Conservation (phyloP, 2,888 invertebrate species). For the Nesidiocoris tenuis region DNA sequence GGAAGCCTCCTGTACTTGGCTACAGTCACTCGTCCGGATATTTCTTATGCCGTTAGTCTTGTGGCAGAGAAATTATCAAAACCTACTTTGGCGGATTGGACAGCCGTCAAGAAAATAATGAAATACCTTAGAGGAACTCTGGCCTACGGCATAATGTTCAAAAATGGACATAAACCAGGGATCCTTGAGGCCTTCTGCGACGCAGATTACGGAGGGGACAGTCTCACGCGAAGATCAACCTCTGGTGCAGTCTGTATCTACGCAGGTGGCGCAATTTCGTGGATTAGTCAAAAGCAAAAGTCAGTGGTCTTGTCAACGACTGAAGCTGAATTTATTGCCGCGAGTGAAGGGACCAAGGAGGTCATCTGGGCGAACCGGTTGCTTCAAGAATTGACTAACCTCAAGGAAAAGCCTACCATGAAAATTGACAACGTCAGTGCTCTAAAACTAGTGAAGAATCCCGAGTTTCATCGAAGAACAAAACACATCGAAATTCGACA, state of each 20-base stretch:
- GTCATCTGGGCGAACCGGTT: background rate
- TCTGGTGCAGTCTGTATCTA: background rate
- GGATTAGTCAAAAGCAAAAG: background rate
- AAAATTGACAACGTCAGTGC: slow-evolving; percentile 29
- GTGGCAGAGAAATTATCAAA: background rate
- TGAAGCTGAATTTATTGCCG: background rate
- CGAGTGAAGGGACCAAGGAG: background rate
- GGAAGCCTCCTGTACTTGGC: background rate
- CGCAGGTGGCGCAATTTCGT: background rate
- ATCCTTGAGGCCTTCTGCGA: slow-evolving; percentile 51
- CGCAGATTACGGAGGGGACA: slow-evolving; percentile 5
- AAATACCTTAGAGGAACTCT: slow-evolving; percentile 1
- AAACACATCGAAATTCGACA: background rate
- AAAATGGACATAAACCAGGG: background rate
- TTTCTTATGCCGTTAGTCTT: background rate
- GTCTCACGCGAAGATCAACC: background rate
- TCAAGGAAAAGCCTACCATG: slow-evolving; percentile 47
- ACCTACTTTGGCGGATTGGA: background rate
- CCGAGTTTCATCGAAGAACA: background rate
- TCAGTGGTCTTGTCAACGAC: slow-evolving; percentile 14
- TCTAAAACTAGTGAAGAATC: background rate
- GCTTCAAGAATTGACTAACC: background rate
- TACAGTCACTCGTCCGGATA: background rate
- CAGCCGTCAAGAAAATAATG: background rate
- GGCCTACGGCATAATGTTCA: background rate